Evolutionary conservation across 1,140 invertebrate species (phyloP), one percentile per base, ranked within the genome.

Genomic region (Anoplolepis gracilipes): DNA sequence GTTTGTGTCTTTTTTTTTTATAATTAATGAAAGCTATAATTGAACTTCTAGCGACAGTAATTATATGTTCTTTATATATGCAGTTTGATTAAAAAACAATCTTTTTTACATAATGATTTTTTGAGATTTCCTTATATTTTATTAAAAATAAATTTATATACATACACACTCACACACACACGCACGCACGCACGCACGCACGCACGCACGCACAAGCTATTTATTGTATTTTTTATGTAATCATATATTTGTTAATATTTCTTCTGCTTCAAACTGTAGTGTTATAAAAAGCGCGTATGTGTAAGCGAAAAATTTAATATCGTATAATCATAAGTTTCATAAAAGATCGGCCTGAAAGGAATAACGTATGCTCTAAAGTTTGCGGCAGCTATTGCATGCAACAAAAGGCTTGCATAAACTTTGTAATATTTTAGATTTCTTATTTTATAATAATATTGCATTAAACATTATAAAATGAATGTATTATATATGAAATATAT

Each of bases 271-370:
- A 64, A 30, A 22, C 3, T 49, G 19, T 2, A n/a, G 8, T 4
- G 10, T 49, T 49, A 42, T 46, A 42, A 77, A 62, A 77, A 55
- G 13, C 53, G 30, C 16, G 4, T n/a, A 36, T 28, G 36, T 16
- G 25, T 22, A 42, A 77, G 57, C 11, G 30, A 72, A 36, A 78
- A 85, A 62, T 77, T 46, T 65, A 87, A 85, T 87, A 87, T 85
- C 25, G 46, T 33, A 28, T 49, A 64, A 19, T 30, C 19, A 19
- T 33, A 62, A 36, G 72, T 70, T 85, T 67, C 62, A n/a, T 39
- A 46, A n/a, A 78, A 49, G 59, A 49, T 72, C 67, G 67, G 46
- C 53, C 25, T 82, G 79, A 73, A 59, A 30, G 53, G 65, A 33
- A 46, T 57, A 72, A 62, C 65, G 53, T 19, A n/a, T n/a, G 46